A percentile compares a stretch with the other conserved stretches of the same genome.
Evolutionary conservation across 64 coral and sea anemone species (phyloP).

Genomic region (Pocillopora verrucosa): DNA sequence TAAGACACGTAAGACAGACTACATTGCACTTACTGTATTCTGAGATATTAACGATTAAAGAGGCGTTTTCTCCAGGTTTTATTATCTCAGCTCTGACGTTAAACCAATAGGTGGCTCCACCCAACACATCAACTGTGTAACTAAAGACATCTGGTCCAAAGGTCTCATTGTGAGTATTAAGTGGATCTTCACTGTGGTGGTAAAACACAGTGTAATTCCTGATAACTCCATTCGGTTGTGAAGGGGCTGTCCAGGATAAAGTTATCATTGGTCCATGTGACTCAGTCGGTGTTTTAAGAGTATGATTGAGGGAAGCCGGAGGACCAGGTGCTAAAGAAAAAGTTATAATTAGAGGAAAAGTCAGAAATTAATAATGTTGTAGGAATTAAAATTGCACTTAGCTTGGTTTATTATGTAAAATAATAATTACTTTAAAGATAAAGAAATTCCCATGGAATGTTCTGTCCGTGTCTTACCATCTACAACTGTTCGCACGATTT

Average conservation of each 20-base stretch:
- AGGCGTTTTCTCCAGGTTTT: neutral
- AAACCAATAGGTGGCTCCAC: neutral
- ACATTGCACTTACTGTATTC: neutral
- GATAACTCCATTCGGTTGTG: neutral
- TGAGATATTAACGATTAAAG: neutral
- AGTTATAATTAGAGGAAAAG: neutral
- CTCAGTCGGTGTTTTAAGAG: neutral
- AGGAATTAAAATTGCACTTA: too few species aligned
- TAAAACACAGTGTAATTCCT: neutral
- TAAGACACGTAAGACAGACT: neutral
- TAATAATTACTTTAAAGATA: neutral
- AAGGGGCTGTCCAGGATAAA: neutral
- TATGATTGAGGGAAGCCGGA: neutral
- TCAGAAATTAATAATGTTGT: neutral
- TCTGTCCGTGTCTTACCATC: neutral
- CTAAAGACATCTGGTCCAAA: neutral
- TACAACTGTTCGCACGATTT: neutral
- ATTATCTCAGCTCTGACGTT: neutral
- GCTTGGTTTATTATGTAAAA: too few species aligned
- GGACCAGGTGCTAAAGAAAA: neutral
- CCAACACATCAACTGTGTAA: neutral
- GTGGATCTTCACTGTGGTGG: neutral
- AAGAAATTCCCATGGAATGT: neutral
- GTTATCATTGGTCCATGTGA: neutral
- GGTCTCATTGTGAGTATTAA: neutral